phyloP scores from a whole-genome alignment of 2,113 vertebrate genomes.

The Noctilio leporinus region DNA sequence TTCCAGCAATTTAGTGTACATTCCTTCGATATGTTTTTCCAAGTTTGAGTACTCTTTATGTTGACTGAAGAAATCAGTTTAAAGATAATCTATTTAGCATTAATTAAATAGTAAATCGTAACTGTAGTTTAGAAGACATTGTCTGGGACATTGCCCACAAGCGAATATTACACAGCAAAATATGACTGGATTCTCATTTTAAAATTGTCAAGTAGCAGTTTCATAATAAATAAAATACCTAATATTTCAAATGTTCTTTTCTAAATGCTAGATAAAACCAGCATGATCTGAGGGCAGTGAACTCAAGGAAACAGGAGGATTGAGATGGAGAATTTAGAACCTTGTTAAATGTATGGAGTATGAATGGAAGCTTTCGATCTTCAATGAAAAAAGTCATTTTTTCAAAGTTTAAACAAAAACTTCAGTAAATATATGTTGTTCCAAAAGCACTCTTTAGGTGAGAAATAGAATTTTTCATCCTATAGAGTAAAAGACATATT shows the following conservation, averaged over 20 bases:
- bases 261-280: not conserved
- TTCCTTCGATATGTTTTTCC: not conserved
- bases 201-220: not conserved
- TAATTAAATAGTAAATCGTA: not conserved
- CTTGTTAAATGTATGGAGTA: not conserved
- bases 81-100: not conserved
- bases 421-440: not conserved
- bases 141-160: not conserved
- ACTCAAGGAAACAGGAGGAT: not conserved
- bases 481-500: not conserved
- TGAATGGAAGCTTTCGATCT: not conserved
- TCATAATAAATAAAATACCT: not conserved
- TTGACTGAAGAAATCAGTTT: not conserved
- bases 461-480: conserved; percentile 26
- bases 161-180: not conserved
- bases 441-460: not conserved
- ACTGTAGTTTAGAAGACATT: not conserved
- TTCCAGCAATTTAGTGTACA: not conserved
- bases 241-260: not conserved
- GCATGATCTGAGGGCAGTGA: not conserved
- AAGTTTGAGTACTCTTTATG: not conserved
- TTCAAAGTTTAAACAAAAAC: conserved; percentile 43
- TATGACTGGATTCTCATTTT: not conserved
- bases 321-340: not conserved
- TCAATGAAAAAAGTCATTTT: conserved; percentile 9